Evolutionary conservation across 2,113 vertebrate species (phyloP).

Genomic region (Gnathonemus echidnorhynchus): DNA sequence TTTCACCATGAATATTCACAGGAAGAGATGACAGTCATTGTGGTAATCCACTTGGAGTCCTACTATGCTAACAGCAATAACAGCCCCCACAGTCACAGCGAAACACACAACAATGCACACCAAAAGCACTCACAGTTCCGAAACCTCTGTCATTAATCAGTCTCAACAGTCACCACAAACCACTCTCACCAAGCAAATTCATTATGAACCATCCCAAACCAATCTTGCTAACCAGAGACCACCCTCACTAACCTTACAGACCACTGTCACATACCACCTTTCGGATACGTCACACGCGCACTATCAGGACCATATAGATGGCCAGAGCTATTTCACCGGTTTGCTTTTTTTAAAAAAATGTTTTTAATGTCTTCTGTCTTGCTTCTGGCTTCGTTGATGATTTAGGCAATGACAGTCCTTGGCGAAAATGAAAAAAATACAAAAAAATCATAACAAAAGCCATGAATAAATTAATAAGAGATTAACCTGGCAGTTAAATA

Average conservation of each 20-base stretch:
- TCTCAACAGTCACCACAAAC: neutral
- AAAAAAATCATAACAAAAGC: neutral
- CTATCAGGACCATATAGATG: neutral
- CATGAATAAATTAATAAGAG: slow-evolving; percentile 9
- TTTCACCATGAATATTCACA: neutral
- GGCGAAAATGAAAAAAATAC: neutral
- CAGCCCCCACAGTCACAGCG: neutral
- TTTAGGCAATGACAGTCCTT: neutral
- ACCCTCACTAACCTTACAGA: neutral
- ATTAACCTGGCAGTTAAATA: slow-evolving; percentile 8
- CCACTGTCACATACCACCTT: neutral
- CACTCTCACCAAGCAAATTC: neutral
- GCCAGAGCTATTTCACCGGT: neutral
- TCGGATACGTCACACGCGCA: neutral
- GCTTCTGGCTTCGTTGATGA: neutral
- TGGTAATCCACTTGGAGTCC: neutral
- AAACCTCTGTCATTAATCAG: neutral
- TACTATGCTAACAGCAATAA: neutral
- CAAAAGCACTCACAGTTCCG: neutral
- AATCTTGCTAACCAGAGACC: neutral
- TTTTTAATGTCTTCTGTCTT: neutral
- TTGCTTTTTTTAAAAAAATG: neutral
- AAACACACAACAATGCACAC: neutral
- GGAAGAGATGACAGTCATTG: neutral
- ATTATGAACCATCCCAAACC: neutral